Evolutionary conservation across 37 sponge, comb jelly and placozoan species (phyloP), one percentile per base, ranked within the genome.

Genomic region (Oscarella lobularis): DNA sequence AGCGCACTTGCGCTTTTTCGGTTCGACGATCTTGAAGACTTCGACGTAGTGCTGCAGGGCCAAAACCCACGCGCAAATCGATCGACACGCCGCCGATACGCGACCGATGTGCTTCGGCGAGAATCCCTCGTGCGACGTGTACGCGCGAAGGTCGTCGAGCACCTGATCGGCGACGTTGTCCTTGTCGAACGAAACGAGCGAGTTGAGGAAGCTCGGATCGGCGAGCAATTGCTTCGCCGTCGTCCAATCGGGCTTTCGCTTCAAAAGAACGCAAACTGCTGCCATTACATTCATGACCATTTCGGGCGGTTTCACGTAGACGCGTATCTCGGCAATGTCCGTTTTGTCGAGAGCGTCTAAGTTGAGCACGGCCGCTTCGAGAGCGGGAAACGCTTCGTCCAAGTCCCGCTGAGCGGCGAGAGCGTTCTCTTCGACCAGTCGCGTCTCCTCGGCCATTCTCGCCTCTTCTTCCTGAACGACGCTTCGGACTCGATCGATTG

Each of bases 231-330:
- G 86, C 39, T 85, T 89, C 30, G 83, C 83, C 29, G 77, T 74
- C 32, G 36, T 38, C 90, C 90, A 89, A 73, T 86, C 77, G 0
- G 90, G 73, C 6, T 83, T 84, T 76, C 85, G 76, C 48, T 83
- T 70, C 31, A 89, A 81, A 6, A 89, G 77, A 32, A 83, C 68
- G 79, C 90, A 89, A 41, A 89, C 81, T 6, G 86, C 83, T 66
- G 74, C 76, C 90, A 89, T 89, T 36, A 89, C 90, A 78, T 79
- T 74, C 78, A 54, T 72, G 65, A 89, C 90, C 81, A 89, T 83
- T 29, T 79, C 69, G n/a, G 90, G 90, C 0, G 90, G 90, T 6
- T 73, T 82, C 2, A 68, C 79, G 74, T 89, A 89, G 0, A 71
- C 79, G 39, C 87, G 79, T 48, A 48, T 9, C 20, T 48, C 60